Evolutionary conservation across 2,113 vertebrate genomes (phyloP).

Genomic region (Polypterus senegalus): DNA sequence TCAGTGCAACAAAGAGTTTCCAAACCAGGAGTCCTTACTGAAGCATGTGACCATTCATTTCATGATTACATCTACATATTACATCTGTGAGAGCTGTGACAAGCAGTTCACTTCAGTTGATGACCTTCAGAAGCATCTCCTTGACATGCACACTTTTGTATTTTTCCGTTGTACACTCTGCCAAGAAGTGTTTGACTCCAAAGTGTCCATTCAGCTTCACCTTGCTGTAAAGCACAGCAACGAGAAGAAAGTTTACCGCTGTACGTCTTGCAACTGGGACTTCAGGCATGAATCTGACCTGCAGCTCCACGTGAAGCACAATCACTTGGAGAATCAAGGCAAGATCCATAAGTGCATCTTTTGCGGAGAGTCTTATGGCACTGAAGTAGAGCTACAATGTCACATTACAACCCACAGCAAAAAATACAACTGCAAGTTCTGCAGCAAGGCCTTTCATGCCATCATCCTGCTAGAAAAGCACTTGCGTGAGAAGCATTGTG

Average conservation of each 20-base stretch:
- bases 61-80: slow-evolving; percentile 93
- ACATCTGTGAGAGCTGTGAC: slow-evolving; percentile 96
- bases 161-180: slow-evolving; percentile 96
- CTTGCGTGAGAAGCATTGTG: slow-evolving; percentile 83
- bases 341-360: slow-evolving; percentile 89
- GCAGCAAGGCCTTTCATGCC: slow-evolving; percentile 95
- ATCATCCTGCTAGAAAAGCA: slow-evolving; percentile 89
- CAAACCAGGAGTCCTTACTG: slow-evolving; percentile 86
- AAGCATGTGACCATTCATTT: slow-evolving; percentile 96
- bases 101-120: slow-evolving; percentile 97
- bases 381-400: slow-evolving; percentile 94
- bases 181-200: slow-evolving; percentile 96
- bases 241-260: slow-evolving; percentile 91
- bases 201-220: slow-evolving; percentile 94
- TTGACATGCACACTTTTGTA: slow-evolving; percentile 97
- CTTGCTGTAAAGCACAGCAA: slow-evolving; percentile 96
- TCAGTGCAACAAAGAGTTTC: slow-evolving; percentile 97
- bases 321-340: slow-evolving; percentile 88
- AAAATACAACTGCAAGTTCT: slow-evolving; percentile 96
- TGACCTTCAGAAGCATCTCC: slow-evolving; percentile 90
- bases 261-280: slow-evolving; percentile 96
- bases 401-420: slow-evolving; percentile 97
- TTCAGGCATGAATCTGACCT: slow-evolving; percentile 90
- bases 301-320: slow-evolving; percentile 91
- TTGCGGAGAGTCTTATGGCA: slow-evolving; percentile 93